Evolutionary conservation across 2,113 vertebrate species (phyloP).

Genomic region (Barbus barbus): DNA sequence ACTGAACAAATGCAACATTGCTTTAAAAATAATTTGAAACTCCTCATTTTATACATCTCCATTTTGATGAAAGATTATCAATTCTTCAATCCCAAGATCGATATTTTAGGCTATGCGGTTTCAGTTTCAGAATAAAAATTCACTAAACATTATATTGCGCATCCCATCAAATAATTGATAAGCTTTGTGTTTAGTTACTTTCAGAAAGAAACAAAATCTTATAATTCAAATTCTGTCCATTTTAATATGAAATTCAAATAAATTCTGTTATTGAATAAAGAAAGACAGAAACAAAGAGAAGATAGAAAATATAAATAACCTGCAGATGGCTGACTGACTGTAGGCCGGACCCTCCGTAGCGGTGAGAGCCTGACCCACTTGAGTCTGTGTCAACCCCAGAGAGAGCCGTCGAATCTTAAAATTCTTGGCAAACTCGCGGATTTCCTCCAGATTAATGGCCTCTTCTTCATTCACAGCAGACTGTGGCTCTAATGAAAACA

Average conservation of each 20-base stretch:
- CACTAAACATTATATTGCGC: neutral
- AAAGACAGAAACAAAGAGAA: neutral
- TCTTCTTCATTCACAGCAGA: conserved; percentile 80
- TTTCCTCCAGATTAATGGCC: conserved; percentile 94
- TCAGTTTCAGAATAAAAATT: too few relatives aligned
- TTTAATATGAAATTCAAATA: neutral
- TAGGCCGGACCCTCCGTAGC: conserved; percentile 95
- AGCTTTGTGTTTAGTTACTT: neutral
- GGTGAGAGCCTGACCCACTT: conserved; percentile 94
- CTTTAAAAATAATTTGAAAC: too few relatives aligned
- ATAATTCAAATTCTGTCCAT: neutral
- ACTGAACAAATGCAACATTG: too few relatives aligned
- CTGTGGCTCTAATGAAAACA: conserved; percentile 79
- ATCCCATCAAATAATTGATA: neutral
- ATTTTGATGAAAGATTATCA: too few relatives aligned
- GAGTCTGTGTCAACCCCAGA: conserved; percentile 93
- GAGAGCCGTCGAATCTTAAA: conserved; percentile 95
- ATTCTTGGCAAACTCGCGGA: conserved; percentile 96
- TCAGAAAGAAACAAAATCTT: neutral
- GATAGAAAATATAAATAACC: conserved; percentile 71
- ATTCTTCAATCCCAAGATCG: too few relatives aligned
- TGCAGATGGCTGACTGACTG: conserved; percentile 97
- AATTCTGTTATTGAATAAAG: too few relatives aligned
- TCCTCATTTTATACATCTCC: too few relatives aligned
- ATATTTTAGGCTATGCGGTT: too few relatives aligned